phyloP scores from a whole-genome alignment of 2,797 vertebrate genomes.

The Anguilla marmorata region DNA sequence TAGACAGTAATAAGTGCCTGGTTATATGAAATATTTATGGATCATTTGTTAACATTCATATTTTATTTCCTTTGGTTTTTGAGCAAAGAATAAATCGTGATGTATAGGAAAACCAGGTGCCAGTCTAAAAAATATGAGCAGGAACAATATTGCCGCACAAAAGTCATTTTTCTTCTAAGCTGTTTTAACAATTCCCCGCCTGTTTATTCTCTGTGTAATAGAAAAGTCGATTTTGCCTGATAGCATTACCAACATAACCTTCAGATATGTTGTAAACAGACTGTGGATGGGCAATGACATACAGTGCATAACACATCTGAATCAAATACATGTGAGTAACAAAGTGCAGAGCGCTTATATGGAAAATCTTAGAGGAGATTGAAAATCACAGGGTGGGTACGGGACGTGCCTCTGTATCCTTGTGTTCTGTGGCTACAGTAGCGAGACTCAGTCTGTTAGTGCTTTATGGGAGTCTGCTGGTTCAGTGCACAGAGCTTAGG shows the following conservation, averaged over 20 bases:
- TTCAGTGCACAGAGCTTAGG: slow-evolving; percentile 12
- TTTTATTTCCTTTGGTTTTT: not conserved
- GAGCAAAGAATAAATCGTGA: not conserved
- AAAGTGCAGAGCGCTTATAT: not conserved
- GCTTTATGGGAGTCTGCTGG: not conserved
- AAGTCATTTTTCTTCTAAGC: not conserved
- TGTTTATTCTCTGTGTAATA: not conserved
- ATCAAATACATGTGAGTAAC: not conserved
- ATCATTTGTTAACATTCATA: not conserved
- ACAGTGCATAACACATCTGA: not conserved
- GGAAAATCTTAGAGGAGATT: not conserved
- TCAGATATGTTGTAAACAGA: not conserved
- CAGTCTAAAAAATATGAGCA: slow-evolving; percentile 9
- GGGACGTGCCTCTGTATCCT: not conserved
- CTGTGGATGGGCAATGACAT: not conserved
- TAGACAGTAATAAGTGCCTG: not conserved
- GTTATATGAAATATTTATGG: not conserved
- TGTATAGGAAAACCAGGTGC: not conserved
- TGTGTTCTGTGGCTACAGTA: not conserved
- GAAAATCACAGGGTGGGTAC: not conserved
- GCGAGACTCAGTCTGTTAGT: not conserved
- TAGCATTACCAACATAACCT: not conserved
- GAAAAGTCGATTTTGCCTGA: not conserved
- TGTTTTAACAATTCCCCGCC: not conserved
- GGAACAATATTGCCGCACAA: not conserved